A percentile compares a stretch with the other conserved stretches of the same genome.
These are phyloP conservation scores for Desmodus rotundus DNA, from an alignment of 2,113 vertebrate species.

Conservation along the genomic window DNA sequence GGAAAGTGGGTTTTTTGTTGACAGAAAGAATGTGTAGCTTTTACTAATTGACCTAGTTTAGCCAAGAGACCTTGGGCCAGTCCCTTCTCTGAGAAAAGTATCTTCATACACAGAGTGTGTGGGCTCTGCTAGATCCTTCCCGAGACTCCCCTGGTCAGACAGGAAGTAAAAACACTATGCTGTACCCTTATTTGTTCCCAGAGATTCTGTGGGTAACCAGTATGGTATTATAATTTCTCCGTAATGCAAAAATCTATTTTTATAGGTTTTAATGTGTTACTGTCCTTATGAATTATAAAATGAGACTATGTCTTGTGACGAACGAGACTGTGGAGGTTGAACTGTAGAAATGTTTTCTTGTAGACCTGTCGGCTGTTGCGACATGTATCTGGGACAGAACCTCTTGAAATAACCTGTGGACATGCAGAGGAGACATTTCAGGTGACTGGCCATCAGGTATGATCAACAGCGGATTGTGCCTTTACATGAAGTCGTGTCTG, in stretches of 20 bases:
- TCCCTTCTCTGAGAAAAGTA: not conserved
- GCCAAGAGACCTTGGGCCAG: not conserved
- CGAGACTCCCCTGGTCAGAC: not conserved
- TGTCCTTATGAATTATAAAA: conserved; percentile 1
- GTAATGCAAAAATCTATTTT: not conserved
- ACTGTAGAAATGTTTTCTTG: conserved; percentile 16
- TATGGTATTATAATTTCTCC: not conserved
- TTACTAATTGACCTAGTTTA: not conserved
- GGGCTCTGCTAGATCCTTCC: not conserved
- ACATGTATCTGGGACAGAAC: conserved; percentile 96
- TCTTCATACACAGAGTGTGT: not conserved
- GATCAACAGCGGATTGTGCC: not conserved
- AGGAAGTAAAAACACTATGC: not conserved
- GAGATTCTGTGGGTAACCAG: not conserved
- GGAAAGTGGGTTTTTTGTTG: not conserved
- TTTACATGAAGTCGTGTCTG: not conserved
- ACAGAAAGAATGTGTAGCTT: not conserved
- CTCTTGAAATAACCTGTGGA: conserved; percentile 95
- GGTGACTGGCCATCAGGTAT: conserved; percentile 97
- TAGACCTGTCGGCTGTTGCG: conserved; percentile 93
- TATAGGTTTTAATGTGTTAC: not conserved
- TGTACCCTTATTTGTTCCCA: not conserved
- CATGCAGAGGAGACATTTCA: conserved; percentile 98
- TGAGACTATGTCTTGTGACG: not conserved
- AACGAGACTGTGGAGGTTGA: not conserved